Evolutionary conservation across 2,797 vertebrate species (phyloP), one percentile per base, ranked within the genome.

Genomic region (Chelon labrosus): DNA sequence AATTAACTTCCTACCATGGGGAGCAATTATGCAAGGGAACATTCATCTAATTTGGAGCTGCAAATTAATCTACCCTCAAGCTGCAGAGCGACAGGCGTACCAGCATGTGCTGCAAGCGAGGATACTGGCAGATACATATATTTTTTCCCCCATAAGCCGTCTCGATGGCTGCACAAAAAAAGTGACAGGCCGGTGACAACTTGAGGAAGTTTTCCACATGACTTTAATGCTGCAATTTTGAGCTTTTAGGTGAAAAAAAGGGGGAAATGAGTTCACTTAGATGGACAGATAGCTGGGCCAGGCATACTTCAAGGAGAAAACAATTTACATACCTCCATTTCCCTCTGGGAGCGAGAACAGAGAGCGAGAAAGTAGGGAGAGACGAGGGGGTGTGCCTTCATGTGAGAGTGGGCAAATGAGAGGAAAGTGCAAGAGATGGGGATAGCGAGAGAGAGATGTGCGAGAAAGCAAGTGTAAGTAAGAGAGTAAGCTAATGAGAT

Each of bases 21-120:
- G 83, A 91, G 76, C 90, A 91, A 93, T 93, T 93, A 92, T 67
- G 82, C 87, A 81, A 76, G 80, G 83, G 78, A 90, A 85, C 82
- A 87, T 82, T 88, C 74, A 83, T 89, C 86, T 86, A 69, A 88
- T 88, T 74, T 83, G 69, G 75, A 89, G 67, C 68, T 67, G 85
- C 77, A 88, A 91, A 93, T 86, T 53, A 91, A 91, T 85, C 79
- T 70, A 79, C 72, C 79, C 62, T 74, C 65, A 64, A 70, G 84
- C 68, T 63, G 59, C 71, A 53, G 39, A 69, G 65, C 70, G 77
- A 88, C 75, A 72, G 59, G 35, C 7, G 10, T 17, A 66, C 42
- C 57, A 49, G 55, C 16, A 19, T 46, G 50, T 31, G 58, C 42
- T 11, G 61, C 35, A 58, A 52, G 41, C 17, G 37, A 38, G 12